A percentile compares a stretch with the other conserved stretches of the same genome.
These are phyloP conservation scores for Tenodera sinensis DNA, from an alignment of 2,888 invertebrate genomes.

Conservation along the genomic window DNA sequence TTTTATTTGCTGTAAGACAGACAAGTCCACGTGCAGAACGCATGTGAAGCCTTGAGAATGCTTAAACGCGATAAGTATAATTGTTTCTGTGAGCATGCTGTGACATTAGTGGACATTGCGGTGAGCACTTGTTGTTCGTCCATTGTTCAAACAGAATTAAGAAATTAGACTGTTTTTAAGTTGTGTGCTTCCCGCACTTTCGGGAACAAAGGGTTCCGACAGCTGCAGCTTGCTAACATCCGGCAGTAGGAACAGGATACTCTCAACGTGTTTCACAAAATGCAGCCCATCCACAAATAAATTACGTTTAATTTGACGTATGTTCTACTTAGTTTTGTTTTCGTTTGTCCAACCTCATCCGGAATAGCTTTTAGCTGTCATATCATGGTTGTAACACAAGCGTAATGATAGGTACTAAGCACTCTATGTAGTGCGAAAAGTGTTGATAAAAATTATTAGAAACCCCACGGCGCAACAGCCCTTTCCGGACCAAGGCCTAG, in stretches of 20 bases:
- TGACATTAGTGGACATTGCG: neutral
- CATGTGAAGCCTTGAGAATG: too few relatives aligned
- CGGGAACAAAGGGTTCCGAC: neutral
- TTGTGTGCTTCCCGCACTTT: neutral
- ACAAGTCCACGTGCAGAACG: too few relatives aligned
- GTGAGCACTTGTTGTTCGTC: neutral
- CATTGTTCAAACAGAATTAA: neutral
- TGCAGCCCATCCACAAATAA: neutral
- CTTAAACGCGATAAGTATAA: too few relatives aligned
- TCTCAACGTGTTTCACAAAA: neutral
- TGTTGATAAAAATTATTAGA: too few relatives aligned
- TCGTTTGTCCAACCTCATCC: neutral
- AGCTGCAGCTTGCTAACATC: neutral
- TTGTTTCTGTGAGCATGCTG: neutral
- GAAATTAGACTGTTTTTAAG: neutral
- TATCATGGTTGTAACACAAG: too few relatives aligned
- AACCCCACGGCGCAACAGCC: too few relatives aligned
- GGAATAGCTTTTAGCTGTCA: neutral
- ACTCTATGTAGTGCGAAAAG: too few relatives aligned
- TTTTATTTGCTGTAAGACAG: too few relatives aligned
- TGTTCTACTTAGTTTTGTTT: neutral
- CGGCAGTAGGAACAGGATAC: neutral
- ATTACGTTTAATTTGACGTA: neutral
- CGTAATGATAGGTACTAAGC: too few relatives aligned
- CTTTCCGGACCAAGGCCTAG: too few relatives aligned